phyloP scores from a whole-genome alignment of 1,140 invertebrate species.

The Eurosta solidaginis region DNA sequence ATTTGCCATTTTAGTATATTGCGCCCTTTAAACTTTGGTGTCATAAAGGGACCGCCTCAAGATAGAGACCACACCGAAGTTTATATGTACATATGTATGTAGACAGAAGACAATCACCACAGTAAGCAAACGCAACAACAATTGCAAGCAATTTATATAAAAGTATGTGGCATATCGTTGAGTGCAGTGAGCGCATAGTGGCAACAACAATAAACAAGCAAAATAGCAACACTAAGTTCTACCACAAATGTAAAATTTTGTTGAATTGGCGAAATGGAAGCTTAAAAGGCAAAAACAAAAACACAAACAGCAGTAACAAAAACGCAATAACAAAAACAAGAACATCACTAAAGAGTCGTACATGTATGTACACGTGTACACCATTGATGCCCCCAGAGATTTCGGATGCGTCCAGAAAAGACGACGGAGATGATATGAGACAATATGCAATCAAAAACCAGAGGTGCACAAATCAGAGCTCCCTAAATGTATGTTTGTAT shows the following conservation, averaged over 20 bases:
- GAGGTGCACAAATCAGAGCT: neutral
- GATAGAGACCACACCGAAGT: too few relatives aligned
- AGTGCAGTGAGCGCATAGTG: neutral
- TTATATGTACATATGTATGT: neutral
- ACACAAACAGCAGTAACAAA: too few relatives aligned
- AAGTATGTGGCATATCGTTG: neutral
- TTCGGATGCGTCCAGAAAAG: too few relatives aligned
- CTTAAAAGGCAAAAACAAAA: neutral
- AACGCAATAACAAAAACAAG: too few relatives aligned
- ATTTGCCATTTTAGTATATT: too few relatives aligned
- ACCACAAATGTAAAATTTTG: neutral
- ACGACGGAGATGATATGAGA: too few relatives aligned
- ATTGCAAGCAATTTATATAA: neutral
- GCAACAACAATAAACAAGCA: neutral
- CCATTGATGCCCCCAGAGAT: too few relatives aligned
- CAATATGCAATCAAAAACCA: conserved; percentile 27
- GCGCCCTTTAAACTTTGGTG: too few relatives aligned
- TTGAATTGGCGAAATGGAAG: neutral
- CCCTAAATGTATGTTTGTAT: too few relatives aligned
- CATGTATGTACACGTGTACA: too few relatives aligned
- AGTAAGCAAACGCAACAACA: neutral
- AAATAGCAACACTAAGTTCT: neutral
- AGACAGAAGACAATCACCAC: neutral
- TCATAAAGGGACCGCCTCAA: too few relatives aligned
- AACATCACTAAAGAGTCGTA: too few relatives aligned